These are phyloP conservation scores for Indri indri DNA, from an alignment of 2,113 vertebrate species.

Conservation along the genomic window DNA sequence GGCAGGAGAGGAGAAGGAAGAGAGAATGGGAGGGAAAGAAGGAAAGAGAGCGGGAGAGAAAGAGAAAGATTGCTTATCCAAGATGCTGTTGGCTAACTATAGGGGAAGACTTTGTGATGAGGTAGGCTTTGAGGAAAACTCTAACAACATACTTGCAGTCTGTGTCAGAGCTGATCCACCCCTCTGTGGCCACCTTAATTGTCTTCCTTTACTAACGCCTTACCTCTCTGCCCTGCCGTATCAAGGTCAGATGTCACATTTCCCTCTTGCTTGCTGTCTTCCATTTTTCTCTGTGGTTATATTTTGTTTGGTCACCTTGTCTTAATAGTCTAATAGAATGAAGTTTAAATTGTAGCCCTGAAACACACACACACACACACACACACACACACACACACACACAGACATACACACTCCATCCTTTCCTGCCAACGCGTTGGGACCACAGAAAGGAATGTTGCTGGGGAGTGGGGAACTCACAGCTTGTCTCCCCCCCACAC, in stretches of 20 bases:
- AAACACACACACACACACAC: neutral
- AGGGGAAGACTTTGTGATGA: neutral
- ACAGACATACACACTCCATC: neutral
- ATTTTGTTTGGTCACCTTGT: conserved; percentile 17
- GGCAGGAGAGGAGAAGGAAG: neutral
- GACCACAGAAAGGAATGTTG: neutral
- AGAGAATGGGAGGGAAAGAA: neutral
- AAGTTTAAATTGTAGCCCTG: neutral
- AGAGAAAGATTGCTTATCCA: neutral
- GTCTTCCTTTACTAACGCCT: neutral
- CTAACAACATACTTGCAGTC: neutral
- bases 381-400: neutral
- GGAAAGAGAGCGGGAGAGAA: neutral
- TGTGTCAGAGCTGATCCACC: neutral
- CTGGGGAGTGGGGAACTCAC: neutral
- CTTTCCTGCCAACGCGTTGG: neutral
- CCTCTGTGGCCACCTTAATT: neutral
- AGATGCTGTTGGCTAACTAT: neutral
- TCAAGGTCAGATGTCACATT: neutral
- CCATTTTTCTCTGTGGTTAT: neutral
- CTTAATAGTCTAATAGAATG: neutral
- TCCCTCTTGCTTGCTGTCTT: neutral
- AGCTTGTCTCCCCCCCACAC: neutral
- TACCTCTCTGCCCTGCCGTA: neutral
- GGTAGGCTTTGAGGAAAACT: neutral